These are phyloP conservation scores for Galbula dea DNA, from an alignment of 2,113 vertebrate species.

Conservation along the genomic window DNA sequence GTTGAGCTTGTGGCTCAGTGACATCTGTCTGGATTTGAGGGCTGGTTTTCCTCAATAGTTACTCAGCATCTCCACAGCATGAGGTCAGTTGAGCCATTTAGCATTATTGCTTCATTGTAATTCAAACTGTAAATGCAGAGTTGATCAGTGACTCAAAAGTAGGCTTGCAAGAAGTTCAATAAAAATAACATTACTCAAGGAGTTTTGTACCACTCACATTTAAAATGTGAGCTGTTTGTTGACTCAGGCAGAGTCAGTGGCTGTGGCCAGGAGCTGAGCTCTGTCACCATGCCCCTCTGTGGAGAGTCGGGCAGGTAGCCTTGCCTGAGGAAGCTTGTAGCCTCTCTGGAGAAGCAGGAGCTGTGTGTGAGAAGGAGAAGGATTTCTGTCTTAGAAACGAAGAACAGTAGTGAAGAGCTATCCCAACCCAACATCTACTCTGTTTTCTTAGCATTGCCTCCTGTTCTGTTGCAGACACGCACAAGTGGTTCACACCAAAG, in stretches of 20 bases:
- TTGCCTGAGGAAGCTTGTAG: background rate
- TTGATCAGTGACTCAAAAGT: background rate
- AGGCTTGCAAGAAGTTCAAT: background rate
- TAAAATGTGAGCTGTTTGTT: background rate
- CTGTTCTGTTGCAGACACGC: conserved; percentile 76
- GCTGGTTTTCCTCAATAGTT: background rate
- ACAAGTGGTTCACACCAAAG: conserved; percentile 92
- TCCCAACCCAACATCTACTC: background rate
- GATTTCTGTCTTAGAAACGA: background rate
- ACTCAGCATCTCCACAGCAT: fast-evolving
- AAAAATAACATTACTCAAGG: background rate
- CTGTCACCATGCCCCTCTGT: background rate
- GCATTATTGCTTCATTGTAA: background rate
- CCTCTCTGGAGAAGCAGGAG: background rate
- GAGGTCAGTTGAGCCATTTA: background rate
- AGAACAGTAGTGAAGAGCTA: background rate
- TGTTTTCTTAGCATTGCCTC: background rate
- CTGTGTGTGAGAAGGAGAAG: background rate
- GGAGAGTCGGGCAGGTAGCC: background rate
- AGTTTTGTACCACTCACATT: background rate
- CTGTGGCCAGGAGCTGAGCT: background rate
- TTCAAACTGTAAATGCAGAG: background rate
- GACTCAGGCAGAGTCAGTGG: background rate
- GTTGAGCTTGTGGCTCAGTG: background rate
- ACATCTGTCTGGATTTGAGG: background rate